phyloP scores from a whole-genome alignment of 1,140 invertebrate genomes.

The Melitaea cinxia region DNA sequence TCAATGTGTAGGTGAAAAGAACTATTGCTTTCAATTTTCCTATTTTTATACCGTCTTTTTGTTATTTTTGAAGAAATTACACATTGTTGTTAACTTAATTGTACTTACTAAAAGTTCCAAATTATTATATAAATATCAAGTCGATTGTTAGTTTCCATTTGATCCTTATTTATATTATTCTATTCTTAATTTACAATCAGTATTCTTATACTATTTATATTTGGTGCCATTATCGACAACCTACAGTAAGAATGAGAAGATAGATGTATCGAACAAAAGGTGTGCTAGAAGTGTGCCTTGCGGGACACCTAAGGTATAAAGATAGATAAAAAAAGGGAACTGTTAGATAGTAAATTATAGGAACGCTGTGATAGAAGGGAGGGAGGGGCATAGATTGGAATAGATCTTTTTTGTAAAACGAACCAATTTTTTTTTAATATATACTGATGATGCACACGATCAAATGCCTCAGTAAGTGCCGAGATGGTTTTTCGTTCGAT shows the following conservation, averaged over 20 bases:
- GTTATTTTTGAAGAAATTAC: too few relatives aligned
- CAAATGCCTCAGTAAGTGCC: slow-evolving; percentile 41
- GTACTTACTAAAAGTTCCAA: too few relatives aligned
- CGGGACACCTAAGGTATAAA: slow-evolving; percentile 41
- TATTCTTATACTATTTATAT: too few relatives aligned
- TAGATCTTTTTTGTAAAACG: slow-evolving; percentile 31
- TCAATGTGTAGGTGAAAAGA: too few relatives aligned
- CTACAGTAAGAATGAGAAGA: too few relatives aligned
- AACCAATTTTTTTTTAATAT: slow-evolving; percentile 25
- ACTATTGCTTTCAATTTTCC: not conserved
- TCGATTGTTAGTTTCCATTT: too few relatives aligned
- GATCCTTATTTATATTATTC: too few relatives aligned
- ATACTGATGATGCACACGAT: slow-evolving; percentile 40
- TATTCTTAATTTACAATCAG: too few relatives aligned
- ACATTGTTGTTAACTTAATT: too few relatives aligned
- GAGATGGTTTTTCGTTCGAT: slow-evolving; percentile 28
- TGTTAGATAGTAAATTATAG: slow-evolving; percentile 52
- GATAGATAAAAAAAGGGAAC: slow-evolving; percentile 33
- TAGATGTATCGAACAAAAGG: slow-evolving; percentile 22
- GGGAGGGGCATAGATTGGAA: slow-evolving; percentile 43
- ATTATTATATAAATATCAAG: too few relatives aligned
- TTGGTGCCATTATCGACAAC: too few relatives aligned
- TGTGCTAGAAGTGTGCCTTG: slow-evolving; percentile 67
- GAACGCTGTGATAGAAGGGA: slow-evolving; percentile 60
- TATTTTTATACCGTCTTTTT: too few relatives aligned